Evolutionary conservation across 2,797 vertebrate species (phyloP).

Genomic region (Garrulus glandarius): DNA sequence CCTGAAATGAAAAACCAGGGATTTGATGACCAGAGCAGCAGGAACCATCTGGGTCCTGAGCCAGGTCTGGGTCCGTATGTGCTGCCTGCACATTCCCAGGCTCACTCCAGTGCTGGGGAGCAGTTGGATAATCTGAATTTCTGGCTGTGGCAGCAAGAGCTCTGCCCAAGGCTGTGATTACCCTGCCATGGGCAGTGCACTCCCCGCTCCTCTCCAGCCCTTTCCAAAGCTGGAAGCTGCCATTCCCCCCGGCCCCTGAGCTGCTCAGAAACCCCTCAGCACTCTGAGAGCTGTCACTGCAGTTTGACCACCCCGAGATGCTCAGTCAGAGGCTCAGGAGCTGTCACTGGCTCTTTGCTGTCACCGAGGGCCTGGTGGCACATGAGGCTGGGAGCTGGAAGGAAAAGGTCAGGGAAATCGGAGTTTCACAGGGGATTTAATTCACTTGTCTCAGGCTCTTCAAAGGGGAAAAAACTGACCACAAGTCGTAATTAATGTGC

Average conservation of each 20-base stretch:
- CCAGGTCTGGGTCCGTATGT: not conserved
- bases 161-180: not conserved
- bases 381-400: not conserved
- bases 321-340: not conserved
- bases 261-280: rapidly evolving
- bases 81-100: not conserved
- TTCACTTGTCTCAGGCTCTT: not conserved
- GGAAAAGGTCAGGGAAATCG: not conserved
- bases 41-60: not conserved
- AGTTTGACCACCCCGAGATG: rapidly evolving
- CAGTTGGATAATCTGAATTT: slow-evolving; percentile 34
- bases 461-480: not conserved
- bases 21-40: not conserved
- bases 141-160: not conserved
- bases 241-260: rapidly evolving
- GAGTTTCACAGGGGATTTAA: not conserved
- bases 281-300: rapidly evolving
- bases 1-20: not conserved
- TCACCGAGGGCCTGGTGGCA: not conserved
- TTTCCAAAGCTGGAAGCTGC: not conserved
- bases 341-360: not conserved
- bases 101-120: not conserved
- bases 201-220: not conserved
- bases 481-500: slow-evolving; percentile 23
- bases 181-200: rapidly evolving